Evolutionary conservation across 2,113 vertebrate genomes (phyloP), one percentile per base, ranked within the genome.

Genomic region (Ictidomys tridecemlineatus): DNA sequence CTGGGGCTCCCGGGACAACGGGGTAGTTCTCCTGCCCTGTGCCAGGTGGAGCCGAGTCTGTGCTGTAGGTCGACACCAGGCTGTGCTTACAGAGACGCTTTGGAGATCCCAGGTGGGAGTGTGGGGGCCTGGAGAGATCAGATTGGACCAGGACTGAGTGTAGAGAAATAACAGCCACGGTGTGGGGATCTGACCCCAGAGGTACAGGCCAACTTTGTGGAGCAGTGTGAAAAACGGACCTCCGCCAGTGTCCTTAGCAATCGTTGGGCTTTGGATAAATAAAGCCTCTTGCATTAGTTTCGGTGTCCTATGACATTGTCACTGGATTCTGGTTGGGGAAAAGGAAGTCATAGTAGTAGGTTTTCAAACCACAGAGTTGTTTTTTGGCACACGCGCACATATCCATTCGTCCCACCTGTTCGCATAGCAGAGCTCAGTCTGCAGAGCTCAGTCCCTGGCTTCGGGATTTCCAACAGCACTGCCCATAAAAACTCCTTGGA

Each of bases 381-480:
- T 42, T 34, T 61, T 32, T 8, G 16, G 39, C n/a, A 13, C 0
- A 7, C 5, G 0, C 3, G 28, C 63, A 2, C 56, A 58, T 30
- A 76, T 16, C 2, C 18, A 58, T 30, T 28, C 8, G 3, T 30
- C 9, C 18, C 39, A 34, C n/a, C 39, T 76, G 18, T 56, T 58
- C 48, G 37, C 4, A 22, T 9, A 65, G 26, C 42, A 42, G 56
- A 58, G 56, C 17, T 58, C 32, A 89, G 69, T 5, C 7, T 24
- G 51, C 8, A 26, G 24, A 63, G 8, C 30, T 67, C 45, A 1
- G 3, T 20, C 4, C 22, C 24, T 8, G 3, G 4, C 4, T 0
- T 32, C 34, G 30, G n/a, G 14, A 42, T 16, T 9, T 42, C 37
- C 3, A 2, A 2, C 4, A 26, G 34, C 0, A 0, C 2, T 30